Evolutionary conservation across 2,888 invertebrate species (phyloP), one percentile per base, ranked within the genome.

Genomic region (Asteroscopus sphinx): DNA sequence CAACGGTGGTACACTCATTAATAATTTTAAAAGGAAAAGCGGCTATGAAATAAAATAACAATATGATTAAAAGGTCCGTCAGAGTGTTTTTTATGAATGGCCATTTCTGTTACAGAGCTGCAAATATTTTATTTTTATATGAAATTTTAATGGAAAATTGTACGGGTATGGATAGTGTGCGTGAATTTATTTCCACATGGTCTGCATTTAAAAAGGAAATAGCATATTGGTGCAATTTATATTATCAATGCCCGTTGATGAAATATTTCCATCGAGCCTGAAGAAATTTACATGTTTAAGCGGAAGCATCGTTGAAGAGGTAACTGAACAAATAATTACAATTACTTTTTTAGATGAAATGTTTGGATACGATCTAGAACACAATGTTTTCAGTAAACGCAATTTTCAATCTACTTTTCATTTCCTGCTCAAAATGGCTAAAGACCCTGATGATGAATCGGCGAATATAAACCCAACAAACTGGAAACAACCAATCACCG

Each of bases 11-110:
- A 55, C 28, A 59, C 48, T 73, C 62, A 77, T 82, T 81, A 78
- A 81, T 74, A 79, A 77, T 77, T 62, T 49, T 57, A 52, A 73
- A 79, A 74, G 73, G 64, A 68, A 77, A 73, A 57, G 39, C 56
- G 25, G 55, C 71, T 68, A 46, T 62, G 62, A 72, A 76, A 73
- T 73, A 74, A 74, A 77, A 81, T 80, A 73, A 79, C 76, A 76
- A 76, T 78, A 73, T 74, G 77, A 80, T 77, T 77, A 81, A 77
- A 76, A 73, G 72, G 72, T 75, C 68, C 63, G 62, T 60, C 71
- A 42, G 73, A 59, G 36, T 52, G 61, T 71, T 54, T 68, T 76
- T 76, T 71, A 68, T 71, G 73, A 73, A 72, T 57, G 53, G 58
- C 41, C 46, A 39, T 73, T 73, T 66, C 71, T 74, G 65, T 63